A percentile compares a stretch with the other conserved stretches of the same genome.
These are phyloP conservation scores for Amblyjoppa proteus DNA, from an alignment of 2,888 invertebrate genomes.

Conservation along the genomic window DNA sequence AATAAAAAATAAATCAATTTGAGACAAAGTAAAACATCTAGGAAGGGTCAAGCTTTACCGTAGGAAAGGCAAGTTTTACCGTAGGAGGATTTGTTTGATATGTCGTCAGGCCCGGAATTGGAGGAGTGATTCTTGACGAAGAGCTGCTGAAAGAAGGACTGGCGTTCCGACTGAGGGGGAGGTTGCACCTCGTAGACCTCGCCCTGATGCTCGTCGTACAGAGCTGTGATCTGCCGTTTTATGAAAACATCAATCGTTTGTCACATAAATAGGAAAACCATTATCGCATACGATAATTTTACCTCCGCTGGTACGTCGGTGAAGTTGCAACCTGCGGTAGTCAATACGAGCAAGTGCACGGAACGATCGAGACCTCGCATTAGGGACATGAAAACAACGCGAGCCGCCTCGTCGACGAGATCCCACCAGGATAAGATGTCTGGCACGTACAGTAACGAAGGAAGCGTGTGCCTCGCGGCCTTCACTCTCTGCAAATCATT, in stretches of 20 bases:
- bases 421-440: conserved; percentile 83
- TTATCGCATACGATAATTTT: neutral
- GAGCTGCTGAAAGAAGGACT: conserved; percentile 79
- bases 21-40: too few species aligned
- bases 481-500: conserved; percentile 89
- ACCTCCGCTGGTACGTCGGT: conserved; percentile 79
- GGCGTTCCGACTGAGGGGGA: conserved; percentile 76
- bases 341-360: conserved; percentile 80
- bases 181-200: conserved; percentile 77
- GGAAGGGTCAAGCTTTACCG: too few species aligned
- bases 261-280: too few species aligned
- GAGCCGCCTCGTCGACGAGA: conserved; percentile 82
- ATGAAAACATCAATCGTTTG: too few species aligned
- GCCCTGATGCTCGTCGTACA: conserved; percentile 79
- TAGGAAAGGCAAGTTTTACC: conserved; percentile 68
- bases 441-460: conserved; percentile 85
- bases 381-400: conserved; percentile 81
- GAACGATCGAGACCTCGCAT: conserved; percentile 80
- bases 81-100: conserved; percentile 78
- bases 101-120: conserved; percentile 68
- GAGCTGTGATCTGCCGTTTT: conserved; percentile 74
- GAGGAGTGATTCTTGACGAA: conserved; percentile 72
- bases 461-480: conserved; percentile 90
- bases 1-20: too few species aligned
- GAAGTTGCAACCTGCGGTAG: conserved; percentile 77